Conservation (phyloP, 2,888 invertebrate species). For the Macrosoma leucophasiata region DNA sequence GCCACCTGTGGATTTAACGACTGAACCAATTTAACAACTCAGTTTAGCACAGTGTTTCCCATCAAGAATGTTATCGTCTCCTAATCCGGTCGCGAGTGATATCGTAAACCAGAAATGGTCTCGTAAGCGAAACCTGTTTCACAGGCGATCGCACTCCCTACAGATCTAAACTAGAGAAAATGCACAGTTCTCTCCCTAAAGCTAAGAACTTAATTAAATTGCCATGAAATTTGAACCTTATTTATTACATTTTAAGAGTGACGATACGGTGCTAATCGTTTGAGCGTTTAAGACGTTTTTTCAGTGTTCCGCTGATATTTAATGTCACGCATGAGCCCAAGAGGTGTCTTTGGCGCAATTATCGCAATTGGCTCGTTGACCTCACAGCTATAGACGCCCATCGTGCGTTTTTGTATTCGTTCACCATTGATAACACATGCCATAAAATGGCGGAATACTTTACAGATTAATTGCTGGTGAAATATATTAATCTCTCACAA, state of each 20-base stretch:
- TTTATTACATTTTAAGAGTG: constrained; percentile 28
- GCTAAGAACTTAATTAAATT: constrained; percentile 32
- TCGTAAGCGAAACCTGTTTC: constrained; percentile 64
- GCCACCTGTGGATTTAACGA: constrained; percentile 52
- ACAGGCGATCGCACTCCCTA: constrained; percentile 54
- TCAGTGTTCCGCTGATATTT: constrained; percentile 38
- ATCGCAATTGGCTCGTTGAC: constrained; percentile 72
- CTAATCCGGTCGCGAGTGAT: constrained; percentile 68
- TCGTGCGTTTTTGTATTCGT: constrained; percentile 44
- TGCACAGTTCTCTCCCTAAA: constrained; percentile 39
- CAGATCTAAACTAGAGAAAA: constrained; percentile 53
- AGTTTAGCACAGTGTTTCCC: constrained; percentile 61
- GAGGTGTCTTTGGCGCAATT: constrained; percentile 71
- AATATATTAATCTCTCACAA: too few species aligned
- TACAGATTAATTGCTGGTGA: too few species aligned
- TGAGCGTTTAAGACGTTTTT: constrained; percentile 42
- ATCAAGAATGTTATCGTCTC: constrained; percentile 65
- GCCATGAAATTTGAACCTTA: constrained; percentile 40
- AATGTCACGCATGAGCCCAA: constrained; percentile 64
- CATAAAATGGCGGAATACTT: too few species aligned
- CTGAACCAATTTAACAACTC: constrained; percentile 56
- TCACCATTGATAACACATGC: too few species aligned
- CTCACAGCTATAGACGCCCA: constrained; percentile 66
- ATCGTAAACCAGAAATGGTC: constrained; percentile 70
- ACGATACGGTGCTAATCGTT: constrained; percentile 33